These are phyloP conservation scores for Pocillopora grandis DNA, from an alignment of 92 coral and sea anemone genomes.

Conservation along the genomic window DNA sequence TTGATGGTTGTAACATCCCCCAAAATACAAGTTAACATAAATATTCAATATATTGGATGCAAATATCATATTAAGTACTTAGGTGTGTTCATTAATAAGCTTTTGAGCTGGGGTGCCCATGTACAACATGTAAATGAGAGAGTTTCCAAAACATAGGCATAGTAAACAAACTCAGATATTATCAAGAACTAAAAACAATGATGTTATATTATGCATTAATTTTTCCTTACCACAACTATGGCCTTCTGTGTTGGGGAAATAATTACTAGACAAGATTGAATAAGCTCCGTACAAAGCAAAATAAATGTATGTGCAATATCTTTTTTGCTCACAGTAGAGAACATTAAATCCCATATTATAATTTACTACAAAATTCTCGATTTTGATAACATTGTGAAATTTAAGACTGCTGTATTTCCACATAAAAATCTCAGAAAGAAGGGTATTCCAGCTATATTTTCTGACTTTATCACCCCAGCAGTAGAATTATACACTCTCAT, in stretches of 20 bases:
- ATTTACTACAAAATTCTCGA: not conserved
- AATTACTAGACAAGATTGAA: not conserved
- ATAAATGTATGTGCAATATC: not conserved
- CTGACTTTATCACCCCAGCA: too few species aligned
- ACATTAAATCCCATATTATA: not conserved
- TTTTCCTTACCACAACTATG: slow-evolving; percentile 20
- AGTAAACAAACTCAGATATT: slow-evolving; percentile 23
- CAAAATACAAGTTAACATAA: slow-evolving; percentile 23
- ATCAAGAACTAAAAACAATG: not conserved
- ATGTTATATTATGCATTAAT: slow-evolving; percentile 8
- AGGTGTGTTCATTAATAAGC: slow-evolving; percentile 11
- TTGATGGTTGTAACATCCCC: slow-evolving; percentile 47
- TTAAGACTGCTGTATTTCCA: too few species aligned
- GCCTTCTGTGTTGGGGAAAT: slow-evolving; percentile 27
- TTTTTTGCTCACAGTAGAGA: slow-evolving; percentile 2
- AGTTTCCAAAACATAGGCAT: slow-evolving; percentile 26
- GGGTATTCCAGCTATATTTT: too few species aligned
- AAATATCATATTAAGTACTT: too few species aligned
- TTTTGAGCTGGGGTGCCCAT: slow-evolving; percentile 1
- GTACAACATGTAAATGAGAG: slow-evolving; percentile 13
- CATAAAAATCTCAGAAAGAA: too few species aligned
- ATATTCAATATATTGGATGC: too few species aligned
- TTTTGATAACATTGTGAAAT: too few species aligned
- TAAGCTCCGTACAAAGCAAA: not conserved
- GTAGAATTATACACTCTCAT: too few species aligned